Evolutionary conservation across 2,797 vertebrate species (phyloP).

Genomic region (Adelosebastes latens): DNA sequence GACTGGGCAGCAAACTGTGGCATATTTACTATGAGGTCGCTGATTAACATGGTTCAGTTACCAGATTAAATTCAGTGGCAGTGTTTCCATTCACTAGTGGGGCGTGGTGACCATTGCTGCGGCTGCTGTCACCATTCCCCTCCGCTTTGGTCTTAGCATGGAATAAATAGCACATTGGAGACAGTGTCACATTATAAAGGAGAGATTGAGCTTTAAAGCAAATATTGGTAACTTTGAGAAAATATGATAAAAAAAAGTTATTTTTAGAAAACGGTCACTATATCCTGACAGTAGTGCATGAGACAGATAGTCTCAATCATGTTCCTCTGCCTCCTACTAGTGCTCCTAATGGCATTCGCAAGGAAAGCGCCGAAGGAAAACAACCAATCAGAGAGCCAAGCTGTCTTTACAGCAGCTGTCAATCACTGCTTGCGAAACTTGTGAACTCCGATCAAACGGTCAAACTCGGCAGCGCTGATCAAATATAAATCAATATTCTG

Average conservation of each 20-base stretch:
- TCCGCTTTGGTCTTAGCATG: conserved; percentile 54
- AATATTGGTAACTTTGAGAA: too few relatives aligned
- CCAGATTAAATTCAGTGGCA: conserved; percentile 32
- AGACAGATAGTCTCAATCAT: neutral
- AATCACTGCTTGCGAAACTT: neutral
- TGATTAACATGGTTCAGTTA: conserved; percentile 40
- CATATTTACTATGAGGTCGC: neutral
- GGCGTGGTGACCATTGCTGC: conserved; percentile 34
- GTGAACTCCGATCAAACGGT: neutral
- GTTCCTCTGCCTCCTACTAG: neutral
- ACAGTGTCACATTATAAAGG: neutral
- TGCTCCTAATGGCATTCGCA: neutral
- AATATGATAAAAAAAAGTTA: too few relatives aligned
- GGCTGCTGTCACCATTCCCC: conserved; percentile 22
- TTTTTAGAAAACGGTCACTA: too few relatives aligned
- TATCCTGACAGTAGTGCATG: too few relatives aligned
- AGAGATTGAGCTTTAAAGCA: neutral
- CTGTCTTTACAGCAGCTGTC: neutral
- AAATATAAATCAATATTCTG: neutral
- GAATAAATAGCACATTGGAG: conserved; percentile 22
- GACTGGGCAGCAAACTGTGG: neutral
- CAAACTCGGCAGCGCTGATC: neutral
- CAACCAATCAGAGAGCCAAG: neutral
- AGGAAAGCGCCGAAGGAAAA: neutral
- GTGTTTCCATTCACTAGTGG: conserved; percentile 60